Percentiles rank a stretch among this genome's conserved stretches.
Conservation (phyloP, 2,113 vertebrate species). For the Pygathrix nemaeus region DNA sequence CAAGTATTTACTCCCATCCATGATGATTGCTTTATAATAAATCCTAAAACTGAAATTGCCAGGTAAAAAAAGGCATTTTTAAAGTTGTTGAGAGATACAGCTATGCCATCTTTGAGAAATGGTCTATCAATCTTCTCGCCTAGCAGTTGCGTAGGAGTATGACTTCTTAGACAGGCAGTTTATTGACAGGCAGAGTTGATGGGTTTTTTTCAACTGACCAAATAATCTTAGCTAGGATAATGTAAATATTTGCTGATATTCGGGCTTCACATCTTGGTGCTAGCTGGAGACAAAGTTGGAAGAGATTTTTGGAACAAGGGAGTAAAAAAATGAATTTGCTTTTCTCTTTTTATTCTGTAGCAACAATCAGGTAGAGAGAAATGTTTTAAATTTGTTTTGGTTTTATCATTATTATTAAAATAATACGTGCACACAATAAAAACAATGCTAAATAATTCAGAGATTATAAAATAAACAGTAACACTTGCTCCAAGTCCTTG, state of each 20-base stretch:
- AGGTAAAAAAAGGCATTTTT: neutral
- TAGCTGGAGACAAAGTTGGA: neutral
- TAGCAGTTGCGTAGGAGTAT: neutral
- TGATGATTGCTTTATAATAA: neutral
- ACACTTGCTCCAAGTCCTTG: neutral
- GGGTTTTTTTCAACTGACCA: neutral
- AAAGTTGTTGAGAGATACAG: neutral
- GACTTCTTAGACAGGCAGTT: neutral
- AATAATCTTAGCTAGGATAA: neutral
- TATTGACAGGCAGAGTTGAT: conserved; percentile 23
- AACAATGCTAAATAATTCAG: neutral
- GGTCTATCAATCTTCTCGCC: neutral
- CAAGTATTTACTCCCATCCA: neutral
- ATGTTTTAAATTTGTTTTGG: neutral
- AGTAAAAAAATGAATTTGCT: neutral
- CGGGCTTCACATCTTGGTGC: neutral
- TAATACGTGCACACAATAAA: neutral
- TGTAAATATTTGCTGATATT: neutral
- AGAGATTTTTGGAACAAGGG: neutral
- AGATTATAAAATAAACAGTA: neutral
- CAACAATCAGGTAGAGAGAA: neutral
- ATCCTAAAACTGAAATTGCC: neutral
- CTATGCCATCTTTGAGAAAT: neutral
- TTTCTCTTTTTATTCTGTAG: neutral
- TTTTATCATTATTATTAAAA: neutral